Evolutionary conservation across 2,113 vertebrate genomes (phyloP), one percentile per base, ranked within the genome.

Genomic region (Chinchilla lanigera): DNA sequence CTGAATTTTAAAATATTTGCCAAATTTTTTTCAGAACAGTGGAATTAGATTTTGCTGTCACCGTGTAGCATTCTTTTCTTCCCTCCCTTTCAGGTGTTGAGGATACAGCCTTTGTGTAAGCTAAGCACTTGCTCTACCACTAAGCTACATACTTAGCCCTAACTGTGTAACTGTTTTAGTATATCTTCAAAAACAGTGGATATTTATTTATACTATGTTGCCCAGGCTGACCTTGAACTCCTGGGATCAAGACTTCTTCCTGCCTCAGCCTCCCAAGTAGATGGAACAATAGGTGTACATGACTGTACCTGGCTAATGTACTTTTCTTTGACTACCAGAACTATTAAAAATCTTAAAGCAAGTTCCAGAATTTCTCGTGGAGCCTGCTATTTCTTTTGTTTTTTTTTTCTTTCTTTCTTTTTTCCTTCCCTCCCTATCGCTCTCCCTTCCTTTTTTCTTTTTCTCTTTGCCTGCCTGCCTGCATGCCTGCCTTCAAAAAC

Each of bases 11-110:
- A 86, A 81, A 65, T 75, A 73, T 38, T 94, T 85, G 54, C 56
- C n/a, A 47, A 78, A 87, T 81, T 94, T 67, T 92, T 94, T 96
- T 75, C 41, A 84, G 73, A 91, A 65, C 38, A 56, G 56, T 33
- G 13, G 44, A 78, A 83, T 58, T 67, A 56, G 20, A 67, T 61
- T 96, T 93, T 88, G 20, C 60, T 77, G 50, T 56, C 90, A 83
- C 20, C 9, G 3, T 61, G 3, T 73, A 44, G 38, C 33, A 58
- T 71, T 82, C 41, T 89, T 88, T 38, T 88, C 22, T 77, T 81
- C 30, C 77, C 47, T 52, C 44, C 47, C 28, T 80, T 35, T 80
- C 19, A 35, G 26, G 38, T 65, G 20, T 30, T 35, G 28, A 56
- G 16, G 50, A 47, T 85, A 30, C 12, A 19, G 10, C 30, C 19